phyloP scores from a whole-genome alignment of 2,113 vertebrate species.

The Tonatia bakeri region DNA sequence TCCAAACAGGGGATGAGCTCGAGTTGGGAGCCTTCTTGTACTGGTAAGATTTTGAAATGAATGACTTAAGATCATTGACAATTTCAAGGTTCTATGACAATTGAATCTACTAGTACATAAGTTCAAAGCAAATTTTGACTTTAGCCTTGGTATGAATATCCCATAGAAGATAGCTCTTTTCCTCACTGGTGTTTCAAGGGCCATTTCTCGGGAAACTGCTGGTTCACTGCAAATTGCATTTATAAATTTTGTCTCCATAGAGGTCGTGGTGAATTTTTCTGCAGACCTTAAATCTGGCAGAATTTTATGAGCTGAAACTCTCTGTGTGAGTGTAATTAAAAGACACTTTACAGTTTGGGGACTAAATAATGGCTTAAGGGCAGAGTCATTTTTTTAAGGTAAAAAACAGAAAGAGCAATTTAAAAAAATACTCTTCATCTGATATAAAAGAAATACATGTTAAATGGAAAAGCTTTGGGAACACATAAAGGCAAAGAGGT shows the following conservation, averaged over 20 bases:
- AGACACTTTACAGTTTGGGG: neutral
- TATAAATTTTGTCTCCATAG: conserved; percentile 9
- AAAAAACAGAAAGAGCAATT: neutral
- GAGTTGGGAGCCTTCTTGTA: neutral
- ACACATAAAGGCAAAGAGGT: neutral
- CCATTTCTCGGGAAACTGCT: conserved; percentile 27
- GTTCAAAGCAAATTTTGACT: neutral
- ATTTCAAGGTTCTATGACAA: neutral
- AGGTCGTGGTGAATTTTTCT: conserved; percentile 26
- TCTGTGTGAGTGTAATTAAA: conserved; percentile 44
- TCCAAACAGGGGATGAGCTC: neutral
- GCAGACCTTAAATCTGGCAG: conserved; percentile 13
- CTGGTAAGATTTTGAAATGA: neutral
- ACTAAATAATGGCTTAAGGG: neutral
- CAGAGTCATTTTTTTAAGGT: neutral
- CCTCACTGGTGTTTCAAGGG: neutral
- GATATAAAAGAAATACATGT: neutral
- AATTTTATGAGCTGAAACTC: conserved; percentile 37
- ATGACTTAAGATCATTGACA: neutral
- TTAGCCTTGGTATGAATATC: neutral
- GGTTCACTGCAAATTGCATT: neutral
- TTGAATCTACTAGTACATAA: neutral
- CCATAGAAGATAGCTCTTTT: neutral
- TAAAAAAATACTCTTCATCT: neutral
- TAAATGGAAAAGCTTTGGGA: conserved; percentile 13